Evolutionary conservation across 2,888 invertebrate genomes (phyloP), one percentile per base, ranked within the genome.

Genomic region (Cerastoderma edule): DNA sequence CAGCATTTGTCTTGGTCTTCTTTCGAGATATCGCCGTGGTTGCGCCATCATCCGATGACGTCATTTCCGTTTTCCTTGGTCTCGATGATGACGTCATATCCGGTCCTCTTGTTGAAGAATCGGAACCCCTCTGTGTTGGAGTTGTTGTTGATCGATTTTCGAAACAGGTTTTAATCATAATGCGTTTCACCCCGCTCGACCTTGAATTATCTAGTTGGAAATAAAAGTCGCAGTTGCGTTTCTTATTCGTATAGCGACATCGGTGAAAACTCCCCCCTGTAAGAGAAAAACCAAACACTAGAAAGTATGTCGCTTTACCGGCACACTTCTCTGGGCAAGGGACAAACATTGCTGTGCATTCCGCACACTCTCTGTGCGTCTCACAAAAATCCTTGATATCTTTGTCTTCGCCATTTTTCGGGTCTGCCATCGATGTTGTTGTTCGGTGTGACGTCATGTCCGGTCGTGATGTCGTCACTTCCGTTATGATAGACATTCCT

Each of bases 301-400:
- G 67, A 35, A 64, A 60, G 32, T 69, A 79, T 6, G 60, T 60
- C 19, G 78, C 75, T 53, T 72, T 72, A 27, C n/a, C 30, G 4
- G 32, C 19, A 66, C 78, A 79, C 30, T 65, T 72, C 4, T 39
- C 39, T 10, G 75, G 72, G 28, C 78, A 79, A 1, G n/a, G 2
- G 10, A 22, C 35, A 35, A 69, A 44, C 19, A 79, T 70, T 0
- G 78, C 69, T 16, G 63, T 75, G 22, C 78, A 79, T 53, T 75
- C 75, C 0, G 78, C 78, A 28, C 78, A 79, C 24, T 72, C 69
- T 19, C 68, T 65, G 66, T 79, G 67, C 16, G 67, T 69, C 4
- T 54, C 44, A 39, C 78, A 79, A 56, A 79, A 79, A 16, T 72
- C 69, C 44, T 27, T 2, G n/a, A 33, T 33, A 3, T 57, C 32